Percentiles rank a stretch among this genome's conserved stretches.
Evolutionary conservation across 2,797 vertebrate species (phyloP).

Genomic region (Malurus leucopterus): DNA sequence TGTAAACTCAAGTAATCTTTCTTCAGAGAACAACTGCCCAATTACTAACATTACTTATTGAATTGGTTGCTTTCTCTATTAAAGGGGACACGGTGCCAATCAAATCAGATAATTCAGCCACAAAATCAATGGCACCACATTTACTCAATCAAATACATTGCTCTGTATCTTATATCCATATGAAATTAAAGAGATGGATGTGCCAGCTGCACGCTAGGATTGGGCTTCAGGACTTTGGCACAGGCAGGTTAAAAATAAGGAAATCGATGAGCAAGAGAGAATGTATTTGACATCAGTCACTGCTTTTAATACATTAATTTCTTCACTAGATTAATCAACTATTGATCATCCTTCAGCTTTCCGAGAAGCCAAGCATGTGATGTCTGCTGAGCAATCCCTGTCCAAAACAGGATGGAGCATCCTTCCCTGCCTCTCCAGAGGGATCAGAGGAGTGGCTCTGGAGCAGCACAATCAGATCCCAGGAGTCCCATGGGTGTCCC

Average conservation of each 20-base stretch:
- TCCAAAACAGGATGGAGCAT: background rate
- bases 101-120: slow-evolving; percentile 64
- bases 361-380: slow-evolving; percentile 6
- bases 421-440: background rate
- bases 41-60: slow-evolving; percentile 55
- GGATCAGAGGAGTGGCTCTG: fast-evolving
- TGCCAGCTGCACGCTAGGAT: background rate
- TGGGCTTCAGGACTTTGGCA: slow-evolving; percentile 32
- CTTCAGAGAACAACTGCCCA: slow-evolving; percentile 55
- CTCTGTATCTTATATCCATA: slow-evolving; percentile 64
- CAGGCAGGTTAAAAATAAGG: slow-evolving; percentile 35
- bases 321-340: slow-evolving; percentile 67
- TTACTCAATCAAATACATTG: slow-evolving; percentile 57
- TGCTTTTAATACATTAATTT: slow-evolving; percentile 70
- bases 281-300: slow-evolving; percentile 63
- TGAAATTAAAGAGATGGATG: slow-evolving; percentile 66
- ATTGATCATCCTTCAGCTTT: slow-evolving; percentile 62
- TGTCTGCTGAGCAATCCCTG: background rate
- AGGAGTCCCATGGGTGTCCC: fast-evolving
- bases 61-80: slow-evolving; percentile 53
- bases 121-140: slow-evolving; percentile 63
- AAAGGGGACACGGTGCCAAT: slow-evolving; percentile 55
- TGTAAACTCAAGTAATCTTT: slow-evolving; percentile 33
- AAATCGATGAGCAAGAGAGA: slow-evolving; percentile 61
- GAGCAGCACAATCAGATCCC: fast-evolving